Conservation (phyloP, 2,888 invertebrate genomes). For the Gerris lacustris region DNA sequence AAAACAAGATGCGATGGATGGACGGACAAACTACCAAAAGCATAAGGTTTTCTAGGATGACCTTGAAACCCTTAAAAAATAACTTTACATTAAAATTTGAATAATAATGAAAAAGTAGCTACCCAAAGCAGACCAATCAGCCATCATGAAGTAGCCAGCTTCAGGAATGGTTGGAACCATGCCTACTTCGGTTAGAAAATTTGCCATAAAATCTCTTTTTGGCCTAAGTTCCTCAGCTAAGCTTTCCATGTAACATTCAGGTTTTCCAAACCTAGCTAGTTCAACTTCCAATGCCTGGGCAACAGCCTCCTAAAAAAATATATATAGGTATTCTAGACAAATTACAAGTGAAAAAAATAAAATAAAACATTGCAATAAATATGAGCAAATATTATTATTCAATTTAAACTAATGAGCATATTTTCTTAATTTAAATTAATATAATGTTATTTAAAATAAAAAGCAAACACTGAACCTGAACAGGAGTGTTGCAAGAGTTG, state of each 20-base stretch:
- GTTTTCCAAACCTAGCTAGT: slow-evolving; percentile 50
- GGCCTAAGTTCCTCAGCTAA: slow-evolving; percentile 58
- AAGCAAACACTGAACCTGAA: slow-evolving; percentile 49
- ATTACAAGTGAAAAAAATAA: no score
- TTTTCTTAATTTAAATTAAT: no score
- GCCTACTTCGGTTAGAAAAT: slow-evolving; percentile 61
- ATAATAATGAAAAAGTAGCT: not conserved
- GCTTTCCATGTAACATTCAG: slow-evolving; percentile 72
- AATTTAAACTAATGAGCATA: no score
- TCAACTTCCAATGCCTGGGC: slow-evolving; percentile 83
- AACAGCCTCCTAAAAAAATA: slow-evolving; percentile 63
- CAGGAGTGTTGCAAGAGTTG: slow-evolving; percentile 79
- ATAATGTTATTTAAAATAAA: no score
- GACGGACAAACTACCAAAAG: no score
- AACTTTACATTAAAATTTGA: no score
- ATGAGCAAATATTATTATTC: no score
- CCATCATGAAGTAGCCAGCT: slow-evolving; percentile 94
- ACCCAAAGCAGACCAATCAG: slow-evolving; percentile 45
- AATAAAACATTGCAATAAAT: no score
- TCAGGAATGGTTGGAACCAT: slow-evolving; percentile 88
- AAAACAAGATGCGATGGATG: no score
- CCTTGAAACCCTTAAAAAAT: no score
- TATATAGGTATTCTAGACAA: not conserved
- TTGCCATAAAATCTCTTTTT: slow-evolving; percentile 69
- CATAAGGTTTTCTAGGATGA: no score